A percentile compares a stretch with the other conserved stretches of the same genome.
These are phyloP conservation scores for Chiridota heheva DNA, from an alignment of 35 echinoderm and acorn worm species.

Conservation along the genomic window DNA sequence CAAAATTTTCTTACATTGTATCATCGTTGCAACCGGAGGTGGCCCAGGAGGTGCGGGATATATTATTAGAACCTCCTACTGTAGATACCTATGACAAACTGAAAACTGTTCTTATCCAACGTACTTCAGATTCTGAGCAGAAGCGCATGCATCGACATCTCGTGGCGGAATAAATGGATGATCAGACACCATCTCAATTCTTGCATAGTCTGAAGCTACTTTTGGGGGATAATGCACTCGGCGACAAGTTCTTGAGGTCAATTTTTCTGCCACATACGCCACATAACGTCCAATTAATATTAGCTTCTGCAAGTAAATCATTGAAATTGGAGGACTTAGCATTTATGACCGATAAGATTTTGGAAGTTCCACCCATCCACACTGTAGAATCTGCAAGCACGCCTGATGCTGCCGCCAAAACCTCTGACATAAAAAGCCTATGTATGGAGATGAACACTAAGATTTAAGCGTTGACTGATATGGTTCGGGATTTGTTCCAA, in stretches of 20 bases:
- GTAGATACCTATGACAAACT: not conserved
- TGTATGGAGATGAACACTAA: no score
- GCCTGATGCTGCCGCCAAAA: not conserved
- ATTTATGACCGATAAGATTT: no score
- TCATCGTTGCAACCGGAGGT: slow-evolving; percentile 22
- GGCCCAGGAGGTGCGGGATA: slow-evolving; percentile 28
- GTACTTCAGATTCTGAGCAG: slow-evolving; percentile 37
- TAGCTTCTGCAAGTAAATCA: no score
- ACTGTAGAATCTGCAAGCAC: not conserved
- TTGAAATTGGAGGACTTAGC: no score
- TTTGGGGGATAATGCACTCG: not conserved
- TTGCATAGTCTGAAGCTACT: no score
- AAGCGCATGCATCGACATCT: slow-evolving; percentile 19
- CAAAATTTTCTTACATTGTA: slow-evolving; percentile 33
- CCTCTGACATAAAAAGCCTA: not conserved
- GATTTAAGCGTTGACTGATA: not conserved
- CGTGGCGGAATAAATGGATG: slow-evolving; percentile 21
- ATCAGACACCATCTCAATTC: slow-evolving; percentile 28
- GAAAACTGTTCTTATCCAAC: slow-evolving; percentile 11
- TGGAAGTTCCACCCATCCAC: not conserved
- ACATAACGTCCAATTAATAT: no score
- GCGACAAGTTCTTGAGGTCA: no score
- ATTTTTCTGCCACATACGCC: no score
- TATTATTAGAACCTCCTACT: slow-evolving; percentile 19
- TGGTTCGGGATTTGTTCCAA: not conserved